A percentile compares a stretch with the other conserved stretches of the same genome.
These are phyloP conservation scores for Poecile atricapillus DNA, from an alignment of 2,113 vertebrate species.

Conservation along the genomic window DNA sequence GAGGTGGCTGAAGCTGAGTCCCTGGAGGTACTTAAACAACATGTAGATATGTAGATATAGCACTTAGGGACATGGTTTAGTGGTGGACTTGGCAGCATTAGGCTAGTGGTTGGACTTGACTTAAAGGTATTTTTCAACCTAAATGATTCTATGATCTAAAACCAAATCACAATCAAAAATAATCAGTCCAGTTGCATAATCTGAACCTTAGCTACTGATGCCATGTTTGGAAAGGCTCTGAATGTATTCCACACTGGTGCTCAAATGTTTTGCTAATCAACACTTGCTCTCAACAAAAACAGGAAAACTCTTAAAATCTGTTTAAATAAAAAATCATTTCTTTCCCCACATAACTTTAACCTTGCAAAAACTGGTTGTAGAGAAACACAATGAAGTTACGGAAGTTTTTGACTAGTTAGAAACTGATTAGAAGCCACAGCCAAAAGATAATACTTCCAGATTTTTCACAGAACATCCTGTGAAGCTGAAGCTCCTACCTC, in stretches of 20 bases:
- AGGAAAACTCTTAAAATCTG: neutral
- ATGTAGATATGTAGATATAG: neutral
- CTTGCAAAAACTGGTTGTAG: neutral
- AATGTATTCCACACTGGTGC: neutral
- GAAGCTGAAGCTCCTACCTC: constrained; percentile 75
- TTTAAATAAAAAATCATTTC: neutral
- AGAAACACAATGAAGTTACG: neutral
- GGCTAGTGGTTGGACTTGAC: neutral
- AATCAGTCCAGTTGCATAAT: neutral
- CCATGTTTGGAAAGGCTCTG: neutral
- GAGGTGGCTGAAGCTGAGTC: neutral
- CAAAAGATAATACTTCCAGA: neutral
- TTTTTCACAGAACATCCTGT: neutral
- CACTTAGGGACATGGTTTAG: neutral
- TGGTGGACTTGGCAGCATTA: neutral
- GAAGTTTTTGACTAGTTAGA: neutral
- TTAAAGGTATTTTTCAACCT: neutral
- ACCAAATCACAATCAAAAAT: neutral
- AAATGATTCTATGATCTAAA: neutral
- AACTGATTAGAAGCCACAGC: neutral
- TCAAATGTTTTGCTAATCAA: neutral
- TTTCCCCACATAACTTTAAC: neutral
- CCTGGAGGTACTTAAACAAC: neutral
- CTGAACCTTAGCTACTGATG: neutral
- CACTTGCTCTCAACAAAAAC: neutral